Evolutionary conservation across 2,797 vertebrate genomes (phyloP).

Genomic region (Pogoniulus pusillus): DNA sequence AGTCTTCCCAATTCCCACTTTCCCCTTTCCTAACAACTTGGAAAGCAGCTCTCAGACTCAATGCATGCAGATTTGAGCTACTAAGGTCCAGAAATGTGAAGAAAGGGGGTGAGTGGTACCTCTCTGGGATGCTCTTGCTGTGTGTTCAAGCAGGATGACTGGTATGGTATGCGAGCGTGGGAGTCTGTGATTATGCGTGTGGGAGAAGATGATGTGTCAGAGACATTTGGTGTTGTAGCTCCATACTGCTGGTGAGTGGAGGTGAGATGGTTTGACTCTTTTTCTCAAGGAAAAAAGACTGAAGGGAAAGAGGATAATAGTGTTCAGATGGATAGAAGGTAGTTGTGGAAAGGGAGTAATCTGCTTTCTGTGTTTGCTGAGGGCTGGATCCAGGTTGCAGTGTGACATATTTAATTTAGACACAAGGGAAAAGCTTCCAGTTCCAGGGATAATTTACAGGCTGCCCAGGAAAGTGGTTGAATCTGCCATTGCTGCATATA

Average conservation of each 20-base stretch:
- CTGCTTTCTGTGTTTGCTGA: neutral
- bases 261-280: neutral
- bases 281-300: neutral
- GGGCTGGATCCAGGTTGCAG: neutral
- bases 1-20: neutral
- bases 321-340: neutral
- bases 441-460: neutral
- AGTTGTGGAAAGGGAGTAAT: slow-evolving; percentile 1
- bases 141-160: neutral
- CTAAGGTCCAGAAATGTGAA: neutral
- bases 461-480: no score
- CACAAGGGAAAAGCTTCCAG: neutral
- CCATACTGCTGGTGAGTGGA: neutral
- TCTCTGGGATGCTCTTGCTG: neutral
- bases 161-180: neutral
- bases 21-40: neutral
- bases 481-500: no score
- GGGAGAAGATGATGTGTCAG: neutral
- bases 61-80: neutral
- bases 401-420: neutral
- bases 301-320: neutral
- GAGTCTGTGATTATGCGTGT: neutral
- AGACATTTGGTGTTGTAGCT: neutral
- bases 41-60: neutral
- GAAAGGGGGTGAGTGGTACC: neutral